Evolutionary conservation across 2,888 invertebrate genomes (phyloP), one percentile per base, ranked within the genome.

Genomic region (Elysia crispata): DNA sequence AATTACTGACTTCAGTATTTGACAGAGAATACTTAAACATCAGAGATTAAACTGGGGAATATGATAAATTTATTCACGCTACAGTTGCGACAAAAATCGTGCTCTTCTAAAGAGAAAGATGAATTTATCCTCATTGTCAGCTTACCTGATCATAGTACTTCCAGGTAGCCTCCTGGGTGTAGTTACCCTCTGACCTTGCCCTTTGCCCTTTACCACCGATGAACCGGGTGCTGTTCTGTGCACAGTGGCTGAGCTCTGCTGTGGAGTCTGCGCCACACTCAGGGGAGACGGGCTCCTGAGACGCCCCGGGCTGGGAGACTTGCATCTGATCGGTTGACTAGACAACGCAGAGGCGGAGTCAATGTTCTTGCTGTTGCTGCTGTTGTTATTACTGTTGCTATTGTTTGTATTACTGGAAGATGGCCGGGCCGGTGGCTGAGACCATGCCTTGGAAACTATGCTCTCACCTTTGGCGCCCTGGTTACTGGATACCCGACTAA

Each of bases 261-360:
- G 31, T 23, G 60, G 8, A 30, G 60, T 30, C 18, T 23, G 25
- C 20, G 70, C 13, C 18, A 28, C 20, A 41, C 54, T 73, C n/a
- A 62, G 73, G 1, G 79, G 79, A 0, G 79, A 74, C 18, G 67
- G 57, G 28, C 74, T 79, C 57, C 74, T 66, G 20, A 57, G 18
- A n/a, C 69, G 78, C 5, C 50, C 70, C 0, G 80, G 76, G 18
- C 69, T 75, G 0, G 82, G 79, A 23, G 82, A 81, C 25, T 76
- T 79, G 74, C 76, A 67, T 0, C 81, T 25, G 25, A 62, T 69
- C 30, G 60, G 57, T 11, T 70, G 77, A 49, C 23, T 41, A n/a
- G 69, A 60, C 15, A 31, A 28, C 28, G 6, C 41, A 11, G 41
- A 41, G 41, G 41, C 41, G 41, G 73, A 30, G 3, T 72, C 78